A percentile compares a stretch with the other conserved stretches of the same genome.
These are phyloP conservation scores for Andrena flavipes DNA, from an alignment of 2,888 invertebrate species.

Conservation along the genomic window DNA sequence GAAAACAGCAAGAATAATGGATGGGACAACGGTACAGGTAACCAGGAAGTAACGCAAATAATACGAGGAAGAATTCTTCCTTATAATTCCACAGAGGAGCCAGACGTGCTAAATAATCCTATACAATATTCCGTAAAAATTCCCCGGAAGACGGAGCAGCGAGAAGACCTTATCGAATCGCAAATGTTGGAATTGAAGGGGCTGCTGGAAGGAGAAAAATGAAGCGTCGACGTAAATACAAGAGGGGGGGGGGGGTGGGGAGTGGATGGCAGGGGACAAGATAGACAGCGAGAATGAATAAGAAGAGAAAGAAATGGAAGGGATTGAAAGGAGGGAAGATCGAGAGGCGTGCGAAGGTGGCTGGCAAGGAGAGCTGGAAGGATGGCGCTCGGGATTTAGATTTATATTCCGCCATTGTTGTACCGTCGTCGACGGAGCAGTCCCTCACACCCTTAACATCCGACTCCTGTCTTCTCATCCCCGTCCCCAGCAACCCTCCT, in stretches of 20 bases:
- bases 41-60: neutral
- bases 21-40: neutral
- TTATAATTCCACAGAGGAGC: no score
- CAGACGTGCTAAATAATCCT: no score
- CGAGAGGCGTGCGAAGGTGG: constrained; percentile 39
- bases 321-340: constrained; percentile 56
- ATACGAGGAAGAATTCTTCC: neutral
- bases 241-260: no score
- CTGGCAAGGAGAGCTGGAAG: constrained; percentile 58
- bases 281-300: constrained; percentile 36
- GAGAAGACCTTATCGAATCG: constrained; percentile 13
- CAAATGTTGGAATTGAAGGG: neutral
- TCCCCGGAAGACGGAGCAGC: neutral
- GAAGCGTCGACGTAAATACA: constrained; percentile 15
- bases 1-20: neutral
- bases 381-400: constrained; percentile 73
- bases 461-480: constrained; percentile 58
- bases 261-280: neutral
- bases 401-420: constrained; percentile 77
- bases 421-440: constrained; percentile 58
- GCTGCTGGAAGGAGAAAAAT: constrained; percentile 1
- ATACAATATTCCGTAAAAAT: neutral
- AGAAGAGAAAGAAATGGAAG: constrained; percentile 39
- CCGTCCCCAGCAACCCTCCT: constrained; percentile 41
- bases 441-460: constrained; percentile 59